Percentiles rank a stretch among this genome's conserved stretches.
Conservation (phyloP, 2,888 invertebrate genomes). For the Diaperis boleti region DNA sequence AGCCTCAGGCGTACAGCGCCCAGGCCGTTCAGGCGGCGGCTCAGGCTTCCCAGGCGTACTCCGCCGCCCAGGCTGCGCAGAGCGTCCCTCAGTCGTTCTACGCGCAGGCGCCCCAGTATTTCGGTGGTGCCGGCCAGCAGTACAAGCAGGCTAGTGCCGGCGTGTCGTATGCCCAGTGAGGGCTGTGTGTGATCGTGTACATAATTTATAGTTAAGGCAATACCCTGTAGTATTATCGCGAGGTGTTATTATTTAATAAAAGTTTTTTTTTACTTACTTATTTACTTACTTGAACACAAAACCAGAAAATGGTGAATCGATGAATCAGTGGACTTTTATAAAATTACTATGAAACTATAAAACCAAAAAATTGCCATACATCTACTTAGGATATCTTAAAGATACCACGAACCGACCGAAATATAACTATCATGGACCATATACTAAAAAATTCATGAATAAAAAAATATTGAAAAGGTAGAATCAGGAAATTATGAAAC, state of each 20-base stretch:
- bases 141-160: constrained; percentile 48
- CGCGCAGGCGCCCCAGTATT: constrained; percentile 50
- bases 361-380: no score
- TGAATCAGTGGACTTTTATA: no score
- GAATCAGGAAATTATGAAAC: no score
- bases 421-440: no score
- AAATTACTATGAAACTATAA: no score
- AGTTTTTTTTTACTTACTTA: constrained; percentile 22
- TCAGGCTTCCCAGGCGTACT: constrained; percentile 35
- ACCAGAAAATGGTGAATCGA: no score
- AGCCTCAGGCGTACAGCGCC: neutral
- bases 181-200: constrained; percentile 26
- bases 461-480: no score
- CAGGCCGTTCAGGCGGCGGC: neutral
- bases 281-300: constrained; percentile 5
- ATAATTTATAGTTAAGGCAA: constrained; percentile 38
- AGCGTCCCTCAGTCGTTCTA: constrained; percentile 46
- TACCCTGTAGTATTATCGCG: constrained; percentile 13
- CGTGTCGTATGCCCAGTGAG: constrained; percentile 48
- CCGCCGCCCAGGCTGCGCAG: constrained; percentile 43
- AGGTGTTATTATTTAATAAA: constrained; percentile 37
- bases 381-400: no score
- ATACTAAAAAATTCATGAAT: no score
- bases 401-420: no score
- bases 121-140: constrained; percentile 45